phyloP scores from a whole-genome alignment of 2,888 invertebrate genomes.

The Sclerodermus sp. region DNA sequence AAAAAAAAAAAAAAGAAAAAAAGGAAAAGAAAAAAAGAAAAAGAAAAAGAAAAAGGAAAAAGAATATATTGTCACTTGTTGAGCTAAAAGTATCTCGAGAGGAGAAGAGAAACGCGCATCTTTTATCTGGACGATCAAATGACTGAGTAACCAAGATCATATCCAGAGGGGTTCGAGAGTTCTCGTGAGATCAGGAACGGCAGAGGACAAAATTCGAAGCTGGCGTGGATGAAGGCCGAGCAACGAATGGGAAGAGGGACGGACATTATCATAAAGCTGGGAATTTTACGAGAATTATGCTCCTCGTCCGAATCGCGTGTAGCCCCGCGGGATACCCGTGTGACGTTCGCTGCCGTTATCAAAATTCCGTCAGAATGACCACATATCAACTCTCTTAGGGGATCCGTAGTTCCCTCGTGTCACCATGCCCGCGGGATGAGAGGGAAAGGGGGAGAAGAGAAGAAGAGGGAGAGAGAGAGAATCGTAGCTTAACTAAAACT shows the following conservation, averaged over 20 bases:
- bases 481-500: too few relatives aligned
- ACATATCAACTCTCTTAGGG: conserved; percentile 33
- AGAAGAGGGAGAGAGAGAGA: too few relatives aligned
- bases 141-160: background rate
- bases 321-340: conserved; percentile 41
- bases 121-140: too few relatives aligned
- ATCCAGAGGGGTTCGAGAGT: conserved; percentile 4
- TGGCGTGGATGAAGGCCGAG: background rate
- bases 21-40: too few relatives aligned
- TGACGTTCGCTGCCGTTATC: conserved; percentile 48
- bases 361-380: conserved; percentile 52
- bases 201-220: background rate
- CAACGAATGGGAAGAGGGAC: background rate
- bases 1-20: too few relatives aligned
- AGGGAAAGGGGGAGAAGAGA: too few relatives aligned
- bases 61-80: too few relatives aligned
- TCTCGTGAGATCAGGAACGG: conserved; percentile 3
- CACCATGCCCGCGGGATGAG: conserved; percentile 8
- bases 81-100: too few relatives aligned
- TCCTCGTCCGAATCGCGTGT: conserved; percentile 38
- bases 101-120: too few relatives aligned
- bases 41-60: too few relatives aligned
- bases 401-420: conserved; percentile 2
- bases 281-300: conserved; percentile 51
- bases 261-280: conserved; percentile 52